Percentiles rank a stretch among this genome's conserved stretches.
phyloP scores from a whole-genome alignment of 2,113 vertebrate genomes.

The Rattus rattus region DNA sequence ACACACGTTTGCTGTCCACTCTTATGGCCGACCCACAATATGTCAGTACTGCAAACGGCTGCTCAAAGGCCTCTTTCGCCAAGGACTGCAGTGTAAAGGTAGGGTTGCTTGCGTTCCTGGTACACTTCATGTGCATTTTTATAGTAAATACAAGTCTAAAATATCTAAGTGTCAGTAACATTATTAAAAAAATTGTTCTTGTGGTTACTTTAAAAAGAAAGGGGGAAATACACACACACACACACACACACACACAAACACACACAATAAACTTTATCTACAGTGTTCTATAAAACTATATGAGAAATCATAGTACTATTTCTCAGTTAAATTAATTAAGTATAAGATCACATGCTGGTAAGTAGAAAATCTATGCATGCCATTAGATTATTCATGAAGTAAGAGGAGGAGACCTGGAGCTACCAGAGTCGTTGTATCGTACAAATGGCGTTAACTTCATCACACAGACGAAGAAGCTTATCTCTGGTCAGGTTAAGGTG shows the following conservation, averaged over 20 bases:
- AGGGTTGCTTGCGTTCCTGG: slow-evolving; percentile 30
- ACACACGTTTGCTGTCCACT: slow-evolving; percentile 98
- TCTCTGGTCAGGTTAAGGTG: too few relatives aligned
- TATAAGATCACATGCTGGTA: not conserved
- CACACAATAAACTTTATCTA: not conserved
- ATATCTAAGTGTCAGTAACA: slow-evolving; percentile 27
- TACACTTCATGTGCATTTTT: not conserved
- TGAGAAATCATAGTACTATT: not conserved
- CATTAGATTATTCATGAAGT: not conserved
- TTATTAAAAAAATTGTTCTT: slow-evolving; percentile 39
- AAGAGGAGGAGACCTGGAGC: not conserved
- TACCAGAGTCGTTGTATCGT: not conserved
- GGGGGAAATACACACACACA: not conserved
- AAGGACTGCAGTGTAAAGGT: slow-evolving; percentile 99
- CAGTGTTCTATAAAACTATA: not conserved
- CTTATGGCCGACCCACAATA: slow-evolving; percentile 98
- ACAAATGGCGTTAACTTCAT: not conserved
- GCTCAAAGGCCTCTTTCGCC: slow-evolving; percentile 97
- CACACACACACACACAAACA: not conserved
- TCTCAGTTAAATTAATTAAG: slow-evolving; percentile 21
- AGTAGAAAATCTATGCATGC: slow-evolving; percentile 1
- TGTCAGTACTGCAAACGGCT: slow-evolving; percentile 98
- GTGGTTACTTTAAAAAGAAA: not conserved
- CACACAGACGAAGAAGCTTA: slow-evolving; percentile 20
- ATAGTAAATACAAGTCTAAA: slow-evolving; percentile 39